A percentile compares a stretch with the other conserved stretches of the same genome.
Conservation (phyloP, 35 echinoderm and acorn worm genomes). For the Ophioderma brevispina region DNA sequence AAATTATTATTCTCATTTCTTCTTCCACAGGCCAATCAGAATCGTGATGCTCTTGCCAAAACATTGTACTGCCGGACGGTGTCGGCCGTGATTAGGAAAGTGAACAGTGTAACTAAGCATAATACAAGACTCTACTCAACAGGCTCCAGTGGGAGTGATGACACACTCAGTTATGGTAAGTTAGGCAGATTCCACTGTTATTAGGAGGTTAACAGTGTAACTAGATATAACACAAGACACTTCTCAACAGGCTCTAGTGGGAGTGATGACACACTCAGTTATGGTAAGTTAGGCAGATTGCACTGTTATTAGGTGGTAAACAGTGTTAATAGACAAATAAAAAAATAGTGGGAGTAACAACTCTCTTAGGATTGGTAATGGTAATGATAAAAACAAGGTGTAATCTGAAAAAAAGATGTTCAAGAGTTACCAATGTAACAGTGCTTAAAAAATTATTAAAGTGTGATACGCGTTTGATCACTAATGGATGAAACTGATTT, state of each 20-base stretch:
- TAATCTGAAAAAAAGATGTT: too few relatives aligned
- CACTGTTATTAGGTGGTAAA: too few relatives aligned
- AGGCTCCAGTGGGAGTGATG: slow-evolving; percentile 64
- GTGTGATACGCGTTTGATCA: too few relatives aligned
- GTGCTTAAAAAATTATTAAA: too few relatives aligned
- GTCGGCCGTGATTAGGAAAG: slow-evolving; percentile 63
- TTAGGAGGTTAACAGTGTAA: slow-evolving; percentile 77
- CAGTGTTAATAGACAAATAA: too few relatives aligned
- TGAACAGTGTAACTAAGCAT: slow-evolving; percentile 70
- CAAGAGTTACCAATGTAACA: too few relatives aligned
- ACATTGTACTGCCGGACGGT: slow-evolving; percentile 94
- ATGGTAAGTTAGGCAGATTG: slow-evolving; percentile 60
- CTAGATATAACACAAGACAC: slow-evolving; percentile 39
- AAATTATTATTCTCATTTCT: too few relatives aligned
- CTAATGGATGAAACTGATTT: too few relatives aligned
- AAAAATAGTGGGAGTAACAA: too few relatives aligned
- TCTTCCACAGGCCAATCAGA: slow-evolving; percentile 78
- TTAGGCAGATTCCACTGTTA: slow-evolving; percentile 62
- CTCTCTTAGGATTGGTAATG: too few relatives aligned
- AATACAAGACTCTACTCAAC: slow-evolving; percentile 39
- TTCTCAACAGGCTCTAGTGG: slow-evolving; percentile 32
- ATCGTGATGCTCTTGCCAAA: slow-evolving; percentile 72
- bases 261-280: slow-evolving; percentile 68
- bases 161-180: slow-evolving; percentile 61
- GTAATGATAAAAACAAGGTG: too few relatives aligned